These are phyloP conservation scores for Harpalus rufipes DNA, from an alignment of 2,888 invertebrate genomes.

Conservation along the genomic window DNA sequence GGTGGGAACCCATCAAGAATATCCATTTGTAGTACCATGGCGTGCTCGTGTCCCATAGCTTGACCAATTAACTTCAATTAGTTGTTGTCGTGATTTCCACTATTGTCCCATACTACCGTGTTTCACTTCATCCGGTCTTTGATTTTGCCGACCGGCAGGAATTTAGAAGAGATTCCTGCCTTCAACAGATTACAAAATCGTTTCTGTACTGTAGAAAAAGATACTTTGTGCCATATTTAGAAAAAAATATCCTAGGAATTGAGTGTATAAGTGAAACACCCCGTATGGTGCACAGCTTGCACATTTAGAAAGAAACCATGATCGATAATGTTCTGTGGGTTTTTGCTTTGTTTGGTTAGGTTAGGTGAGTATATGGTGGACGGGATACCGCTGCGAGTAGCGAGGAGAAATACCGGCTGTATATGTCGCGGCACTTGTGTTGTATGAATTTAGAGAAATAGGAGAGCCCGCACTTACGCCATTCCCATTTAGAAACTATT, in stretches of 20 bases:
- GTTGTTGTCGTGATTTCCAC: neutral
- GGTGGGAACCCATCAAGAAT: no score
- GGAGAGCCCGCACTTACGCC: neutral
- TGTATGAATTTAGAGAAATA: slow-evolving; percentile 24
- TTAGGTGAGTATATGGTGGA: neutral
- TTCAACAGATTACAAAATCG: slow-evolving; percentile 41
- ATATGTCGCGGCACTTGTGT: slow-evolving; percentile 31
- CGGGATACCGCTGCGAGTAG: slow-evolving; percentile 33
- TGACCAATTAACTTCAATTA: neutral
- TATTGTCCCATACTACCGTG: neutral
- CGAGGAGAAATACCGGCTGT: slow-evolving; percentile 31
- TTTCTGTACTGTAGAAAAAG: slow-evolving; percentile 16
- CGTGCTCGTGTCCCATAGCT: neutral
- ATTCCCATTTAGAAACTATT: neutral
- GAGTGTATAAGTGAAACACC: slow-evolving; percentile 28
- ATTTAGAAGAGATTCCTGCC: slow-evolving; percentile 16
- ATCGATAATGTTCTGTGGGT: slow-evolving; percentile 39
- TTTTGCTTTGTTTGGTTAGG: slow-evolving; percentile 51
- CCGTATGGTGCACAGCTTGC: slow-evolving; percentile 41
- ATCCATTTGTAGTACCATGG: neutral
- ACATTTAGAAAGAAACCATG: slow-evolving; percentile 49
- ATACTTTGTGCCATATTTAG: slow-evolving; percentile 43
- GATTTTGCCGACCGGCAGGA: slow-evolving; percentile 23
- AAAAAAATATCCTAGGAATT: slow-evolving; percentile 51
- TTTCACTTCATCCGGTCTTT: slow-evolving; percentile 9